Conservation (phyloP, 2,888 invertebrate species). For the Geotrupes spiniger region DNA sequence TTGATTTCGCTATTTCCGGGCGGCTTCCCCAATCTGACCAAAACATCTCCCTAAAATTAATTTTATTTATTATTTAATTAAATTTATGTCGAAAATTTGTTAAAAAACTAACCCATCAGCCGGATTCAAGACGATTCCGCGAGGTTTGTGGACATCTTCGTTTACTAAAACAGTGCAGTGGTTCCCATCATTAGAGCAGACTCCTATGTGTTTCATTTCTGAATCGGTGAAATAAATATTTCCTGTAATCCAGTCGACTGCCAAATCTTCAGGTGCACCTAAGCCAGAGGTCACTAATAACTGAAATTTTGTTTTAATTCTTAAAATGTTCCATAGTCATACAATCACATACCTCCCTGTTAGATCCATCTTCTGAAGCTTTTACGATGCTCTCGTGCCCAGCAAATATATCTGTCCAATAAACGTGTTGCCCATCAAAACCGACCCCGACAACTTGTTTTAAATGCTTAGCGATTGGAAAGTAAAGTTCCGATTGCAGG, state of each 20-base stretch:
- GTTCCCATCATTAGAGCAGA: conserved; percentile 66
- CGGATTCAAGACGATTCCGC: conserved; percentile 69
- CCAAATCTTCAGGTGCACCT: conserved; percentile 70
- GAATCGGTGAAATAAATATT: conserved; percentile 83
- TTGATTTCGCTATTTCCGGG: conserved; percentile 72
- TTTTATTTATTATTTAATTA: conserved; percentile 3
- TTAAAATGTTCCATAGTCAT: conserved; percentile 7
- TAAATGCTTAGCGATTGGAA: conserved; percentile 53
- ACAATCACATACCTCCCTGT: conserved; percentile 54
- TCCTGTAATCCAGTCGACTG: conserved; percentile 73
- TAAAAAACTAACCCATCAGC: conserved; percentile 56
- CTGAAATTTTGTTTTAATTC: conserved; percentile 43
- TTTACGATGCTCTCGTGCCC: conserved; percentile 71
- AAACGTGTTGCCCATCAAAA: conserved; percentile 66
- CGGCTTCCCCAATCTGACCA: conserved; percentile 86
- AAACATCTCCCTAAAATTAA: conserved; percentile 68
- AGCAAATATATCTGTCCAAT: conserved; percentile 73
- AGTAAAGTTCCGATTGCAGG: conserved; percentile 55
- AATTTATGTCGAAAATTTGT: not conserved
- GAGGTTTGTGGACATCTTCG: conserved; percentile 61
- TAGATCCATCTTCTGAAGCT: conserved; percentile 60
- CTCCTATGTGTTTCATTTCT: conserved; percentile 67
- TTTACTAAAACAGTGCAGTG: conserved; percentile 65
- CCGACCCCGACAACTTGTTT: conserved; percentile 66
- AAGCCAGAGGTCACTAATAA: conserved; percentile 64